Percentiles rank a stretch among this genome's conserved stretches.
Conservation (phyloP, 2,113 vertebrate species). For the Rhombomys opimus region DNA sequence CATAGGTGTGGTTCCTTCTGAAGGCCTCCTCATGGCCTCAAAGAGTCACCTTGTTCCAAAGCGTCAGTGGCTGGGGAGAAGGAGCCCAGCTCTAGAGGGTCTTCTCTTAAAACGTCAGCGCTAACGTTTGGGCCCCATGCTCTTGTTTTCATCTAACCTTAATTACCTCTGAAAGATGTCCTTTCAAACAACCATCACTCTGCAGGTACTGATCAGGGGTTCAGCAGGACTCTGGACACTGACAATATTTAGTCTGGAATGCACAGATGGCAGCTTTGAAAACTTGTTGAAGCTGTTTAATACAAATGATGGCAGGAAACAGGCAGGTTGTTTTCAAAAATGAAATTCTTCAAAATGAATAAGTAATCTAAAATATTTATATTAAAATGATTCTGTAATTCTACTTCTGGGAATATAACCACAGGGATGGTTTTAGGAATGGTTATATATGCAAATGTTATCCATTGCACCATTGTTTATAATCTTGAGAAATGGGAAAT, state of each 20-base stretch:
- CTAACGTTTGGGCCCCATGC: neutral
- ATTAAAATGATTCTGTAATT: constrained; percentile 26
- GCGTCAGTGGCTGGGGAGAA: neutral
- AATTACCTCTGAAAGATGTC: neutral
- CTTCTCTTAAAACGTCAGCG: neutral
- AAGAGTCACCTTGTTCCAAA: neutral
- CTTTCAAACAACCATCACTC: neutral
- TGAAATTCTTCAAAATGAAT: neutral
- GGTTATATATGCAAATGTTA: neutral
- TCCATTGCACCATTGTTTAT: constrained; percentile 52
- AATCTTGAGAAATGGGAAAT: constrained; percentile 43
- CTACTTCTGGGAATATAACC: constrained; percentile 54
- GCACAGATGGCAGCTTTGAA: neutral
- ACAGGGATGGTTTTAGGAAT: constrained; percentile 46
- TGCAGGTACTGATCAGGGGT: neutral
- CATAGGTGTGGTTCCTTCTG: neutral
- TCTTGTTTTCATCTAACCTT: neutral
- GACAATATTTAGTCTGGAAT: neutral
- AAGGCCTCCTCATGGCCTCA: neutral
- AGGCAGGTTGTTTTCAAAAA: neutral
- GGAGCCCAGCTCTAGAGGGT: neutral
- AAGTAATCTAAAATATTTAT: constrained; percentile 20
- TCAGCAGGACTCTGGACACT: neutral
- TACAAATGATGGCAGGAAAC: neutral
- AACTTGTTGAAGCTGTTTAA: neutral